Base-by-base conservation (phyloP, 2,797 vertebrate species). In the Takifugu rubripes region DNA sequence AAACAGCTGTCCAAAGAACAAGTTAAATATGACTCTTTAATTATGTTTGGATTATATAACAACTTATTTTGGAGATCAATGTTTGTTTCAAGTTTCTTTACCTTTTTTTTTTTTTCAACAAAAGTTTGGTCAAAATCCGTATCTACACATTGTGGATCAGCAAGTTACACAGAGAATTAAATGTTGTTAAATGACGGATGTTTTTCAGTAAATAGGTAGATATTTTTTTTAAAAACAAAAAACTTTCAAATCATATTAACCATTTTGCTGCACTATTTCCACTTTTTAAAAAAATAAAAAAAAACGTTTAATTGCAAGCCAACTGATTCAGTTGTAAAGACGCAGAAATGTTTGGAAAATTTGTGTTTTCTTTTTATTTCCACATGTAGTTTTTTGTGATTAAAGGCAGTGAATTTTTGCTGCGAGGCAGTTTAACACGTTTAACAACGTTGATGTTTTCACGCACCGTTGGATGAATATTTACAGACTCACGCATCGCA, bases 401-500 rank as follows among this genome's bases (percentile, higher is more conserved):
- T 1, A 3, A 66, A 6, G 45, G 57, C 0, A 6, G 3, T 52
- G 7, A 0, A 26, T 64, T 59, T 64, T 25, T 2, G 25, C 16
- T 56, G 12, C 24, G 42, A 25, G 49, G 15, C 17, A 9, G 6
- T 56, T 52, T 54, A 59, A 52, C 50, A 65, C 46, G 21, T 21
- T 21, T 21, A 21, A 21, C 21, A 21, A 44, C 40, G 43, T 59
- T 59, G 46, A 43, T 58, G 54, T 72, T 71, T 69, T 72, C 56
- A 76, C 8, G 15, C 27, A 64, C 12, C 58, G 43, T 71, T 53
- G 64, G 64, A 64, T 61, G 52, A 54, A 76, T 77, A 58, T 73
- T 78, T 81, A 61, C 49, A 77, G 66, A 61, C 53, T 26, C 67
- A 76, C 49, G 67, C 58, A 42, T 63, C 64, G 54, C 64, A 70